These are phyloP conservation scores for Elanus axillaris DNA, from an alignment of 2,113 vertebrate genomes.

Conservation along the genomic window DNA sequence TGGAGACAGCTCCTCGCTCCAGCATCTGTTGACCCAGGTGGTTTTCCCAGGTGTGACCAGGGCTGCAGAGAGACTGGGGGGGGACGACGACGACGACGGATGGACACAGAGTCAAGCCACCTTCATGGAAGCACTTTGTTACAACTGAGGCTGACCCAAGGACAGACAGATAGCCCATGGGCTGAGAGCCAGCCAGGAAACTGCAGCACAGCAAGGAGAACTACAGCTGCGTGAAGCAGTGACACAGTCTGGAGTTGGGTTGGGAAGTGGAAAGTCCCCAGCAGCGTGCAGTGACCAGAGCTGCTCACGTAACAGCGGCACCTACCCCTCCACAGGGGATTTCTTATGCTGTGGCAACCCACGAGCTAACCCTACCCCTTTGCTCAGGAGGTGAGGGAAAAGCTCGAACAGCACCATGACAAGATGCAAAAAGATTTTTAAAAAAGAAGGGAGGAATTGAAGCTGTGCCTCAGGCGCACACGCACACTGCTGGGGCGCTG, in stretches of 20 bases:
- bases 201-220: not conserved
- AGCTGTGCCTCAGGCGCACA: not conserved
- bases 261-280: not conserved
- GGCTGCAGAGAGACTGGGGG: not conserved
- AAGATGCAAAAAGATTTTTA: not conserved
- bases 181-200: not conserved
- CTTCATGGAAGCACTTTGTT: not conserved
- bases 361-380: not conserved
- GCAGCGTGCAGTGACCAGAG: not conserved
- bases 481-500: accelerated
- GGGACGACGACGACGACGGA: too few relatives aligned
- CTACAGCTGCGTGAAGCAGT: too few relatives aligned
- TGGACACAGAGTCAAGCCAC: not conserved
- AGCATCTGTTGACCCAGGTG: not conserved
- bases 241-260: not conserved
- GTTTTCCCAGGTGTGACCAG: not conserved
- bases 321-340: not conserved
- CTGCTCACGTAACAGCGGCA: not conserved
- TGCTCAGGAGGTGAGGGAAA: not conserved
- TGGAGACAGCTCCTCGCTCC: not conserved
- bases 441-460: not conserved
- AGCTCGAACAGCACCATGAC: accelerated
- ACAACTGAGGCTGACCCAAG: not conserved
- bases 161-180: accelerated
- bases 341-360: not conserved